Conservation (phyloP, 2,888 invertebrate species). For the Exephanes ischioxanthus region DNA sequence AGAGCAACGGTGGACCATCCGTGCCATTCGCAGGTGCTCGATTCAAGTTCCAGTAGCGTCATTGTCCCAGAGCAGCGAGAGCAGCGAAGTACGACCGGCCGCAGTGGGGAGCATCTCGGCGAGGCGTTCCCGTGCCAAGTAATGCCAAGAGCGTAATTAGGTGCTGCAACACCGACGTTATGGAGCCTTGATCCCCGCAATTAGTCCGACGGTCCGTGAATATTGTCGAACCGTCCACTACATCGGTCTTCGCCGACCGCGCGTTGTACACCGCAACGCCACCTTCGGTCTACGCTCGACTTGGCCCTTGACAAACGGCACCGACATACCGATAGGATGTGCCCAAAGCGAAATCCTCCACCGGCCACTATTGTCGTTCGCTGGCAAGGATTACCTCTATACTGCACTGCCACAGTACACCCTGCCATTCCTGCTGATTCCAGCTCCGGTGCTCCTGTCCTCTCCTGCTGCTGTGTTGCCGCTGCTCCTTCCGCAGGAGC, state of each 20-base stretch:
- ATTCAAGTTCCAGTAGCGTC: background rate
- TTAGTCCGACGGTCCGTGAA: constrained; percentile 76
- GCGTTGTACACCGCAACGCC: constrained; percentile 50
- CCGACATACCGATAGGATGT: constrained; percentile 52
- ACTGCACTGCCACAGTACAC: background rate
- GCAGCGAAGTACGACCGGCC: background rate
- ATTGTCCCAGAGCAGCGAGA: background rate
- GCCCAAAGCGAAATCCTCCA: constrained; percentile 64
- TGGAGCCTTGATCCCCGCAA: constrained; percentile 70
- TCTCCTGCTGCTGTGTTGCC: background rate
- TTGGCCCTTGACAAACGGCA: constrained; percentile 75
- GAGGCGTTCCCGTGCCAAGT: background rate
- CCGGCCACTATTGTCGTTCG: constrained; percentile 21
- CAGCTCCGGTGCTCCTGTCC: background rate
- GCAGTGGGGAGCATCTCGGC: constrained; percentile 6
- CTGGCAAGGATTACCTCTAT: constrained; percentile 24
- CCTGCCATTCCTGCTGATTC: constrained; percentile 19
- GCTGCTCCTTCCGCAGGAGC: background rate
- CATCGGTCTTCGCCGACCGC: constrained; percentile 50
- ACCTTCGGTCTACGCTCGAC: constrained; percentile 67
- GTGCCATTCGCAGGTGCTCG: background rate
- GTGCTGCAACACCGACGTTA: constrained; percentile 38
- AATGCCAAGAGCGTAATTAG: constrained; percentile 39
- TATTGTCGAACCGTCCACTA: constrained; percentile 67
- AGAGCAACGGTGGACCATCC: background rate